Evolutionary conservation across 2,888 invertebrate genomes (phyloP), one percentile per base, ranked within the genome.

Genomic region (Venusia cambrica): DNA sequence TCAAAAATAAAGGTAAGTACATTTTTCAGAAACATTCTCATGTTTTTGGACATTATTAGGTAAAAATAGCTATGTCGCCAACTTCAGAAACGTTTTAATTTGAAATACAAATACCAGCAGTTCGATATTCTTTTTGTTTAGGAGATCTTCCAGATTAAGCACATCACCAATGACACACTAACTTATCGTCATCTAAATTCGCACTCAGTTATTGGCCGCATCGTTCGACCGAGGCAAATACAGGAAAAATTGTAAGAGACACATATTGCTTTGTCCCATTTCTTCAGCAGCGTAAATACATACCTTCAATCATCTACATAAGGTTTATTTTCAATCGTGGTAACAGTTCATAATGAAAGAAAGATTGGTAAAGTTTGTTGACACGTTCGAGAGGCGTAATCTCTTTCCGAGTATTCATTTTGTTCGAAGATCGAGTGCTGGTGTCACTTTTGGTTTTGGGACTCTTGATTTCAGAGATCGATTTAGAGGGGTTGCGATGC

Each of bases 291-390:
- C 20, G 2, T 20, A 12, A 44, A 21, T 24, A 4, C 25, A 5
- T 2, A 21, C 17, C 16, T 21, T 44, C 5, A n/a, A 1, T 2
- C 25, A 1, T 18, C 3, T 16, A 4, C 2, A 17, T 28, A 38
- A 28, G 11, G 38, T 29, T 4, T 9, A 13, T 26, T 31, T 40
- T 40, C 1, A 9, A 2, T 35, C 20, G 36, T 6, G n/a, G 12
- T 26, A 34, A 36, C 11, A 38, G 38, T 38, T 47, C 30, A 47
- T 47, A 50, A 70, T 65, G 60, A 62, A 62, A 59, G 57, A 60
- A 62, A 63, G 59, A 72, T 70, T 60, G 66, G 61, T 54, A 59
- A 63, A 67, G 68, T 68, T 68, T 65, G 69, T 70, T 64, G 73
- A 68, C 62, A 53, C 48, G 56, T 48, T 45, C 50, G 61, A 62